Evolutionary conservation across 2,113 vertebrate species (phyloP), one percentile per base, ranked within the genome.

Genomic region (Lagenorhynchus albirostris): DNA sequence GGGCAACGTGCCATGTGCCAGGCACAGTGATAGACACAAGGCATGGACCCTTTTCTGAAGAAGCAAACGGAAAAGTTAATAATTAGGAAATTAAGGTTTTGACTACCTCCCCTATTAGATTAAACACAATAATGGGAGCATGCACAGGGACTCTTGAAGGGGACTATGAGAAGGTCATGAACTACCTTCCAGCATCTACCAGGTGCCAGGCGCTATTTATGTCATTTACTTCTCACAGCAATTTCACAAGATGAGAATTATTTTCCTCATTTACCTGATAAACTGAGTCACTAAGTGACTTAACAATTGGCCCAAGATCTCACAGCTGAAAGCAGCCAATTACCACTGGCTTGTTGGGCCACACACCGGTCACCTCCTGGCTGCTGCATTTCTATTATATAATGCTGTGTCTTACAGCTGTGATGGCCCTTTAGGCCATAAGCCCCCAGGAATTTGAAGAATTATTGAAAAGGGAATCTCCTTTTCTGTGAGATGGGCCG

Each of bases 151-250:
- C 21, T 12, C 11, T 44, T 11, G 21, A 77, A 95, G 58, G 47
- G 8, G 18, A 7, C 8, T 1, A 2, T 47, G 8, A 41, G 31
- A 47, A 47, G 44, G 20, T 2, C 8, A 53, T 1, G 21, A 63
- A 21, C 53, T 26, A 29, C n/a, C 31, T 50, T 53, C 67, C 20
- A 26, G 74, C 14, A 68, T 8, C 58, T 60, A 41, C 26, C 63
- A 58, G 38, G 25, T 3, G 1, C 50, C 53, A 68, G 50, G 33
- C 36, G 4, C n/a, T 14, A 0, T 53, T 25, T 26, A 31, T 31
- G 23, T 58, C 53, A 23, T 17, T 20, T 20, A 50, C n/a, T 73
- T 44, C 44, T 89, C 80, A 80, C 36, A 25, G 13, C 2, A 20
- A 3, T 47, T 41, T 63, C n/a, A 8, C 25, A n/a, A 83, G 76